Conservation (phyloP, 2,888 invertebrate genomes). For the Agapetus fuscipes region DNA sequence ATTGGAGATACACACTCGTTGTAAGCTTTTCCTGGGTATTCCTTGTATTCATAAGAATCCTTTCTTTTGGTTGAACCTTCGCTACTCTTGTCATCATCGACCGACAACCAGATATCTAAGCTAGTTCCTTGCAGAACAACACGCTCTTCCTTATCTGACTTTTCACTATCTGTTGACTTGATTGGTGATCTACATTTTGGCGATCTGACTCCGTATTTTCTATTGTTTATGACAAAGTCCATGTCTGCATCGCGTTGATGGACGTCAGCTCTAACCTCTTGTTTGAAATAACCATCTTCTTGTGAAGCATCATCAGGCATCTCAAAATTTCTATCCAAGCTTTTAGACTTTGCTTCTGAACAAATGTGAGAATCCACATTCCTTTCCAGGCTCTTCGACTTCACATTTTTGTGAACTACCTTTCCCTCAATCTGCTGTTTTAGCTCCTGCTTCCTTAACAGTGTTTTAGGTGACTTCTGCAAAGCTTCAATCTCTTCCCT, state of each 20-base stretch:
- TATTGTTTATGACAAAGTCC: slow-evolving; percentile 19
- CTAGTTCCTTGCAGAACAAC: slow-evolving; percentile 35
- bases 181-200: slow-evolving; percentile 25
- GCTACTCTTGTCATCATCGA: slow-evolving; percentile 29
- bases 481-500: slow-evolving; percentile 44
- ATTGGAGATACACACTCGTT: slow-evolving; percentile 18
- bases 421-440: slow-evolving; percentile 55
- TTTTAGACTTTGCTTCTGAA: slow-evolving; percentile 53
- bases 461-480: slow-evolving; percentile 49
- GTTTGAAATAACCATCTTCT: slow-evolving; percentile 39
- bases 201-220: slow-evolving; percentile 23
- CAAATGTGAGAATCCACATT: slow-evolving; percentile 50
- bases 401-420: slow-evolving; percentile 54
- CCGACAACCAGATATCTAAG: slow-evolving; percentile 36
- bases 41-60: slow-evolving; percentile 5
- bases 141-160: slow-evolving; percentile 30
- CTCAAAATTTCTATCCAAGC: slow-evolving; percentile 55
- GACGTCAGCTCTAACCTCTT: slow-evolving; percentile 42
- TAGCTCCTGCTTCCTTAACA: slow-evolving; percentile 49
- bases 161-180: slow-evolving; percentile 21
- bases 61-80: slow-evolving; percentile 26
- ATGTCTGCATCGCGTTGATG: slow-evolving; percentile 24
- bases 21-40: slow-evolving; percentile 15
- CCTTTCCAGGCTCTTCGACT: slow-evolving; percentile 58
- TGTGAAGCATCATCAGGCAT: slow-evolving; percentile 36